Conservation (phyloP, 2,888 invertebrate species). For the Drosophila yooni region DNA sequence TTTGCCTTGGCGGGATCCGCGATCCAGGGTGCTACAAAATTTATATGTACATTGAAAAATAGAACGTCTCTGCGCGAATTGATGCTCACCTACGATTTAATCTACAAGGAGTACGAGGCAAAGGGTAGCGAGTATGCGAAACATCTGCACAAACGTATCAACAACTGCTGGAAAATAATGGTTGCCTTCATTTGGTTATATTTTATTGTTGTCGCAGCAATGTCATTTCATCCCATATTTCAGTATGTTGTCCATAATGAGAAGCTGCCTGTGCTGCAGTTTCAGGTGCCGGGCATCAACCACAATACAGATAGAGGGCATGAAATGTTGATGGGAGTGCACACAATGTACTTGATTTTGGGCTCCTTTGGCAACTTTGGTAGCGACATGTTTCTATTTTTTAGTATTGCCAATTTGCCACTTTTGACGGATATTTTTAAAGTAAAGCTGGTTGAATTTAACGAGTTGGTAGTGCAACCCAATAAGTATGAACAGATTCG, state of each 20-base stretch:
- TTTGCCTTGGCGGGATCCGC: constrained; percentile 57
- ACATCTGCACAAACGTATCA: constrained; percentile 45
- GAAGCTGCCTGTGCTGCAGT: constrained; percentile 65
- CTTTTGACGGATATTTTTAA: constrained; percentile 69
- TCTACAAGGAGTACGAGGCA: constrained; percentile 62
- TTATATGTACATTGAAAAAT: constrained; percentile 24
- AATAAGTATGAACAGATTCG: constrained; percentile 20
- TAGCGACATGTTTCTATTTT: constrained; percentile 72
- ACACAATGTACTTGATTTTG: constrained; percentile 40
- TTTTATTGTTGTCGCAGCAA: fast-evolving
- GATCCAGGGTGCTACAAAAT: constrained; percentile 51
- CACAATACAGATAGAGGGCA: constrained; percentile 48
- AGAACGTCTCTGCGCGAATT: constrained; percentile 35
- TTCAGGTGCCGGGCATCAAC: constrained; percentile 65
- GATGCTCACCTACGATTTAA: constrained; percentile 35
- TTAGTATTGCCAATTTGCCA: constrained; percentile 63
- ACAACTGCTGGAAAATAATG: constrained; percentile 39
- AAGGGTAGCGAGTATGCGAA: constrained; percentile 45
- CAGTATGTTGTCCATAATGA: constrained; percentile 25
- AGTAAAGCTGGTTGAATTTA: constrained; percentile 62
- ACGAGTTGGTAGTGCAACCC: constrained; percentile 27
- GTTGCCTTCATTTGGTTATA: constrained; percentile 42
- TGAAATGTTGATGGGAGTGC: constrained; percentile 36
- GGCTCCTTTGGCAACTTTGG: constrained; percentile 74
- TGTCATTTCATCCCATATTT: constrained; percentile 55